Conservation (phyloP, 2,888 invertebrate species). For the Tetanocera ferruginea region DNA sequence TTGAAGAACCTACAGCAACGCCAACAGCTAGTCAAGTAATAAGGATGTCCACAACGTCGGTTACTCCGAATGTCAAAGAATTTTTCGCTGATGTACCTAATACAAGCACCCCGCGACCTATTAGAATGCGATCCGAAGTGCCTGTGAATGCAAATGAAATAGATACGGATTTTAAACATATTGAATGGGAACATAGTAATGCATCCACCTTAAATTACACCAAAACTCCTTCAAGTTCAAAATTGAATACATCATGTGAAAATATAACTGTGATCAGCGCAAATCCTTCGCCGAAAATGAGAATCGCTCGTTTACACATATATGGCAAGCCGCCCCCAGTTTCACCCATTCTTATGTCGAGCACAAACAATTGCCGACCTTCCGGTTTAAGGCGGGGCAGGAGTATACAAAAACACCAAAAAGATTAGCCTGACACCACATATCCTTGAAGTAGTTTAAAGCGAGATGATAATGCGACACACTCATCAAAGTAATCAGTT, state of each 20-base stretch:
- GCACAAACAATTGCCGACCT: conserved; percentile 47
- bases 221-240: conserved; percentile 18
- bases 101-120: conserved; percentile 53
- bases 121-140: not conserved
- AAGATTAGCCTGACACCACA: not conserved
- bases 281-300: conserved; percentile 51
- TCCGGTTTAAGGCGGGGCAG: conserved; percentile 50
- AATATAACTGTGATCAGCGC: conserved; percentile 45
- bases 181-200: conserved; percentile 50
- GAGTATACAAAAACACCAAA: conserved; percentile 21
- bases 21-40: not conserved
- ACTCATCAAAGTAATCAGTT: too few relatives aligned
- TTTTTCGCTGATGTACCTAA: conserved; percentile 49
- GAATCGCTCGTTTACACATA: conserved; percentile 53
- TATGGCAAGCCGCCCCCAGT: conserved; percentile 54
- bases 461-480: too few relatives aligned
- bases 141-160: conserved; percentile 30
- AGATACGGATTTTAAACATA: conserved; percentile 51
- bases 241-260: conserved; percentile 27
- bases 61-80: conserved; percentile 50
- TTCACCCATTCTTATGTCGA: conserved; percentile 52
- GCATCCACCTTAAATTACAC: conserved; percentile 27
- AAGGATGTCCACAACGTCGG: conserved; percentile 37
- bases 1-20: not conserved
- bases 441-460: too few relatives aligned